Evolutionary conservation across 2,888 invertebrate species (phyloP).

Genomic region (Apodemia duryi): DNA sequence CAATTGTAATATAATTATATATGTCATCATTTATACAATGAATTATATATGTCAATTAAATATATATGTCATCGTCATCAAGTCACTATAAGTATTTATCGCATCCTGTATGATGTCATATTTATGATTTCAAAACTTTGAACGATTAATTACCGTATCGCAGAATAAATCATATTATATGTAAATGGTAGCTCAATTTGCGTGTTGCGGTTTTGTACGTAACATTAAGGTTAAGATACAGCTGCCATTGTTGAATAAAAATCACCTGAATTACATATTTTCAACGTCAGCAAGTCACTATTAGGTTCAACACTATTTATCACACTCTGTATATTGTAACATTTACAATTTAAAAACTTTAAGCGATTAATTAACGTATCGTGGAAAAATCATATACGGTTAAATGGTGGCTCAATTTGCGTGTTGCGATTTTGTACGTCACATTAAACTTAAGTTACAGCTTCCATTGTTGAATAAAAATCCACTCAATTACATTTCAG

Average conservation of each 20-base stretch:
- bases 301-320: too few relatives aligned
- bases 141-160: background rate
- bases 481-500: background rate
- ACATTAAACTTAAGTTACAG: constrained; percentile 6
- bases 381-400: background rate
- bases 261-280: too few relatives aligned
- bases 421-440: background rate
- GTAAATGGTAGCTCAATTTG: background rate
- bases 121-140: background rate
- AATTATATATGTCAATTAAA: too few relatives aligned
- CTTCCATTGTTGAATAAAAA: constrained; percentile 1
- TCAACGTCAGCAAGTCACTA: too few relatives aligned
- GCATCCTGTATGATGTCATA: too few relatives aligned
- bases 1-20: too few relatives aligned
- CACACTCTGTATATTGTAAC: too few relatives aligned
- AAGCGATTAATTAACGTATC: background rate
- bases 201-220: background rate
- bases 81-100: too few relatives aligned
- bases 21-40: too few relatives aligned
- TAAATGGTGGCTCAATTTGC: constrained; percentile 4
- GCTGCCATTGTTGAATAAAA: background rate
- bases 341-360: background rate
- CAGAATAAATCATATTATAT: background rate
- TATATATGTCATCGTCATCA: too few relatives aligned
- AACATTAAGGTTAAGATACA: constrained; percentile 5